A percentile compares a stretch with the other conserved stretches of the same genome.
These are phyloP conservation scores for Syrphus vitripennis DNA, from an alignment of 2,888 invertebrate species.

Conservation along the genomic window DNA sequence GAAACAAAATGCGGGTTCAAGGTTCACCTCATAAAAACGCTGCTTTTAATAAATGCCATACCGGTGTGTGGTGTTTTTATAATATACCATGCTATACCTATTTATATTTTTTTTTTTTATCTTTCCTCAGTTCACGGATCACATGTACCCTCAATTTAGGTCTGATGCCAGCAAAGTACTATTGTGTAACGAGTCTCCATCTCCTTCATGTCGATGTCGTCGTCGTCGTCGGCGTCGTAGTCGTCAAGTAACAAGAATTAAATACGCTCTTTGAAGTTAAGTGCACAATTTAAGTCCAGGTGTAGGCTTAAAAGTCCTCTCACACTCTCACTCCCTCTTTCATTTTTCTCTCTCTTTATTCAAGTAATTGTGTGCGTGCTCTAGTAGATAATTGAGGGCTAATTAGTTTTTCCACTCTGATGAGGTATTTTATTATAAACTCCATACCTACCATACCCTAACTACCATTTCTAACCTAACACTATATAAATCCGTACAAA, in stretches of 20 bases:
- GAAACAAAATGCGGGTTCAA: conserved; percentile 51
- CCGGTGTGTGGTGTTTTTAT: neutral
- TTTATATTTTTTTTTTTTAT: neutral
- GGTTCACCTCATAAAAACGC: conserved; percentile 30
- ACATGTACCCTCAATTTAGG: conserved; percentile 13
- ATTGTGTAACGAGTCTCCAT: conserved; percentile 40
- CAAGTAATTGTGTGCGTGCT: conserved; percentile 16
- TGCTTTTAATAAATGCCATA: neutral
- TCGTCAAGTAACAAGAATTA: neutral
- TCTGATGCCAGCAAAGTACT: neutral
- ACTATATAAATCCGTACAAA: neutral
- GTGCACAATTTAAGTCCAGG: conserved; percentile 45
- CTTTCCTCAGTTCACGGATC: neutral
- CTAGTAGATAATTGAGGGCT: conserved; percentile 57
- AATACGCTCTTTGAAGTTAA: conserved; percentile 36
- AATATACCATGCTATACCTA: neutral
- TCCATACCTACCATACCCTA: too few relatives aligned
- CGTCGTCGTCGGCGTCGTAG: neutral
- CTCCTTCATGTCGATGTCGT: neutral
- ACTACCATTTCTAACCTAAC: neutral
- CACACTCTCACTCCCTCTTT: too few relatives aligned
- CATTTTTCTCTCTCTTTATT: neutral
- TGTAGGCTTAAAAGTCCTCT: conserved; percentile 42
- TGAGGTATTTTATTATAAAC: conserved; percentile 33
- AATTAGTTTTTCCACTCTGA: conserved; percentile 54